Base-by-base conservation (phyloP, 53 echinoderm and acorn worm genomes). In the Paracentrotus lividus region DNA sequence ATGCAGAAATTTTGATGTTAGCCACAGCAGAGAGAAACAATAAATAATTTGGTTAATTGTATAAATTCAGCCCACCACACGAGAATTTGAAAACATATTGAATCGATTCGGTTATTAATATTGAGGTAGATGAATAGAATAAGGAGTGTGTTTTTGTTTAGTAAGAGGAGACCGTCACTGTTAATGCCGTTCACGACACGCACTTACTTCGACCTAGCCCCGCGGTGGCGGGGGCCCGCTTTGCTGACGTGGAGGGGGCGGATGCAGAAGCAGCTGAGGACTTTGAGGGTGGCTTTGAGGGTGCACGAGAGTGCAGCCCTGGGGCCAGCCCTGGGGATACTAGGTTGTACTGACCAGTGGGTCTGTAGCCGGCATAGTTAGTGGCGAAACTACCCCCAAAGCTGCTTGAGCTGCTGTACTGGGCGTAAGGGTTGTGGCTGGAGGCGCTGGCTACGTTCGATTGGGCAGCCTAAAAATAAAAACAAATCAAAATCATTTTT, bases 351-450 rank as follows among this genome's bases (percentile, higher is more conserved):
- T 95, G 90, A 94, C 96, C 94, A 23, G 96, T 95, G 61, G 96
- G 97, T 88, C 95, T 88, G 95, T 97, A 97, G 84, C 94, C 96
- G 34, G 95, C 93, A 52, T 94, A 97, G 94, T 95, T 97, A 54
- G 97, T 97, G 60, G 97, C 97, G 85, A 97, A 97, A 84, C 97
- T 97, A 12, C 97, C 97, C 18, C 97, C 97, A 59, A 93, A 97
- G 95, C 94, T 97, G 31, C 95, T 93, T 42, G 92, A 84, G 51
- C 93, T 90, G 89, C 93, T 97, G 93, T 97, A 97, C 47, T 93
- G 90, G 84, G 95, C 95, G 72, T 95, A 95, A 1, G 95, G 95
- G 87, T 95, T 93, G 86, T 93, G 91, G 94, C 66, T 75, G 90
- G 94, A 64, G 49, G 94, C 85, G 54, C 78, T 26, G 92, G 86